Evolutionary conservation across 2,888 invertebrate species (phyloP).

Genomic region (Athripsodes cinereus): DNA sequence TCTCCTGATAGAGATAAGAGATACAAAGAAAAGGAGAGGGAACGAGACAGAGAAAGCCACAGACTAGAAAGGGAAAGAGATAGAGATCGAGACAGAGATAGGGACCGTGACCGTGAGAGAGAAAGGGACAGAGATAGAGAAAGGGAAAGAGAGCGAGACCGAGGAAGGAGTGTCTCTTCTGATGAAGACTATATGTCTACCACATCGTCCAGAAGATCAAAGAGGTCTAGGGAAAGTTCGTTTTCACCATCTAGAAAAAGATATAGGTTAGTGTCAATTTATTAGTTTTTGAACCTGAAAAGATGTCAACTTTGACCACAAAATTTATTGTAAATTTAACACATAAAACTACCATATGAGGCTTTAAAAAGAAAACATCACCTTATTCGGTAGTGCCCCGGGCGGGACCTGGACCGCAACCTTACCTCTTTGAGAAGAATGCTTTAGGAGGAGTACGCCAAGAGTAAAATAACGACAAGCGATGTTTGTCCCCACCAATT

Average conservation of each 20-base stretch:
- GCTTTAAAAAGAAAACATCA: no score
- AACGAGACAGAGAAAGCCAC: background rate
- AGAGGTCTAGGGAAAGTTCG: conserved; percentile 44
- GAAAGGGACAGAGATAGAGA: conserved; percentile 36
- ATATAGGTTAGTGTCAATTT: conserved; percentile 32
- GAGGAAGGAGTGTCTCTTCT: conserved; percentile 36
- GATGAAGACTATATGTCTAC: conserved; percentile 40
- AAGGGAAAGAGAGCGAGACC: conserved; percentile 37
- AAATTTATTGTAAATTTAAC: no score
- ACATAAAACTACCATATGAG: no score
- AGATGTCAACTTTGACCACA: no score
- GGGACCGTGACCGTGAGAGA: conserved; percentile 39
- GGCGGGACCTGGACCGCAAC: no score
- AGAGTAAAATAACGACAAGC: no score
- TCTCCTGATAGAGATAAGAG: conserved; percentile 19
- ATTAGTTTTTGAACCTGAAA: no score
- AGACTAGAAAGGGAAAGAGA: conserved; percentile 13
- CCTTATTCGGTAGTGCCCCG: no score
- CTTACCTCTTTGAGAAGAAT: no score
- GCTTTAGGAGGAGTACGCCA: no score
- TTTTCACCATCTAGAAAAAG: conserved; percentile 44
- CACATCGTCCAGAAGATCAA: conserved; percentile 43
- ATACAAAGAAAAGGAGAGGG: background rate
- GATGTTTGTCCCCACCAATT: no score
- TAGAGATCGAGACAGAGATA: conserved; percentile 28